Evolutionary conservation across 2,888 invertebrate species (phyloP).

Genomic region (Idaea biselata): DNA sequence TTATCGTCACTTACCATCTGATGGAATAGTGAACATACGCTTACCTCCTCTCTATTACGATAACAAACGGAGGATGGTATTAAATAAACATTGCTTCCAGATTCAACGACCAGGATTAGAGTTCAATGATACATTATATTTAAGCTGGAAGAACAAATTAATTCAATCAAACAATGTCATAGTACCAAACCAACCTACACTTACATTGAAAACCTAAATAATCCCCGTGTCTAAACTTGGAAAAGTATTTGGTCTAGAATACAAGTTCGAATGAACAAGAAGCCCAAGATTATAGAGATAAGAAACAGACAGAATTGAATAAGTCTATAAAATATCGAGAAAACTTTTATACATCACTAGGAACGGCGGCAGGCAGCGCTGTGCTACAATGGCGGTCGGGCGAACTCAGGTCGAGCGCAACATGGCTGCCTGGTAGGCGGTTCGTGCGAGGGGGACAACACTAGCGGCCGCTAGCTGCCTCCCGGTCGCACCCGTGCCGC

Average conservation of each 20-base stretch:
- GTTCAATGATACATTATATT: too few relatives aligned
- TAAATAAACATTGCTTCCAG: too few relatives aligned
- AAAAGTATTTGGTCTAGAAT: not conserved
- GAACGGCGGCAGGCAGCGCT: slow-evolving; percentile 65
- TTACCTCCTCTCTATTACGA: too few relatives aligned
- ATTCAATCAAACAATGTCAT: too few relatives aligned
- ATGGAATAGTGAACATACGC: too few relatives aligned
- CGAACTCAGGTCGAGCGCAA: slow-evolving; percentile 81
- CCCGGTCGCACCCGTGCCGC: slow-evolving; percentile 70
- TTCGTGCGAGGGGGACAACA: slow-evolving; percentile 68
- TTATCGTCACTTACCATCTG: too few relatives aligned
- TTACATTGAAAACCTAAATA: not conserved
- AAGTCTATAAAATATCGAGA: slow-evolving; percentile 15
- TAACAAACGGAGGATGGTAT: too few relatives aligned
- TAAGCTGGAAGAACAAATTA: too few relatives aligned
- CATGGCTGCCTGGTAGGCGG: slow-evolving; percentile 81
- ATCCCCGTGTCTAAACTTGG: not conserved
- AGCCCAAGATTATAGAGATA: slow-evolving; percentile 1
- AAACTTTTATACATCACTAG: slow-evolving; percentile 65
- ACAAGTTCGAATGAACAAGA: not conserved
- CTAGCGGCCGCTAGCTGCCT: slow-evolving; percentile 53
- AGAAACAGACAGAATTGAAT: slow-evolving; percentile 5
- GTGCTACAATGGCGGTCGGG: slow-evolving; percentile 80
- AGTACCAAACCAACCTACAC: not conserved
- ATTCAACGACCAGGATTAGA: too few relatives aligned